Evolutionary conservation across 2,797 vertebrate genomes (phyloP), one percentile per base, ranked within the genome.

Genomic region (Mormyrops attenuatus): DNA sequence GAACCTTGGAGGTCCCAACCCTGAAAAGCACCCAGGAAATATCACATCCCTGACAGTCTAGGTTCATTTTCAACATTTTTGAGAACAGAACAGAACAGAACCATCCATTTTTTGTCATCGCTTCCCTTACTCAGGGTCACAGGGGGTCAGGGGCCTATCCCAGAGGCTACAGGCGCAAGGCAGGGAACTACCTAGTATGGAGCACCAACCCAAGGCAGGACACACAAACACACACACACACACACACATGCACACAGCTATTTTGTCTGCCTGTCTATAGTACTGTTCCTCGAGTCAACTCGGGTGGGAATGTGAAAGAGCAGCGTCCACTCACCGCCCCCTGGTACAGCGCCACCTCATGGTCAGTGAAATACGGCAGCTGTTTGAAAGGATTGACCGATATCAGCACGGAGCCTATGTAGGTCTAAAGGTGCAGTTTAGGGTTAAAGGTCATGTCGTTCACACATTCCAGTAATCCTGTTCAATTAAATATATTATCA

Each of bases 341-440:
- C 92, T 97, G 97, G 94, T 97, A 97, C 5, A 96, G 92, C 90
- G 97, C 97, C 85, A 97, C 95, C 89, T 97, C 97, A 49, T 94
- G 92, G 0, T 97, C 96, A 0, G 95, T 95, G 92, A 97, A 97
- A 90, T 97, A 97, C 0, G 96, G 96, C 91, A 97, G 94, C 90
- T 96, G 96, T 90, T 97, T 97, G 85, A 97, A 97, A 0, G 97
- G 97, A 85, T 97, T 97, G 50, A 97, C 95, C 0, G 97, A 97
- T 90, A 97, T 97, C 92, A 97, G 93, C 84, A 97, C 97, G 0
- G 96, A 89, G 0, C 96, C 96, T 4, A 97, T 97, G 91, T 97
- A 97, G 0, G 96, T 97, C 96, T 97, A 91, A 90, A 85, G 38
- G 69, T 1, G 49, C 17, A 55, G 30, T 22, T 50, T 49, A 49